Evolutionary conservation across 2,113 vertebrate species (phyloP).

Genomic region (Megaceryle torquata): DNA sequence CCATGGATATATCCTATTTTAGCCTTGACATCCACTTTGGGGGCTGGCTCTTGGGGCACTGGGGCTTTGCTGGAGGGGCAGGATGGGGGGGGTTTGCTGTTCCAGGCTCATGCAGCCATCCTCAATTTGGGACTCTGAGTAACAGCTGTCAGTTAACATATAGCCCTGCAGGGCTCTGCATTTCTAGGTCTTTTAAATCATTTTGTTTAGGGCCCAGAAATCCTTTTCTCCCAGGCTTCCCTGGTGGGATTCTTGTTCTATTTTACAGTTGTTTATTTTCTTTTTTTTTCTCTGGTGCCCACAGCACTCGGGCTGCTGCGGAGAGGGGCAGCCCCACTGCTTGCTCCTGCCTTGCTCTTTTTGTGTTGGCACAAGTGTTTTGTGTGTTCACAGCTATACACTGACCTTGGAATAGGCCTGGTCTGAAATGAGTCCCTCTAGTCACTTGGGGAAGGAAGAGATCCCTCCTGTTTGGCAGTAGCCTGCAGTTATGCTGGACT

Average conservation of each 20-base stretch:
- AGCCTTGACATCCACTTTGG: accelerated
- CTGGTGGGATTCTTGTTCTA: background rate
- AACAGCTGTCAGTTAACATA: background rate
- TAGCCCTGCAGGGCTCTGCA: background rate
- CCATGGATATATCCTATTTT: accelerated
- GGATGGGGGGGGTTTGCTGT: background rate
- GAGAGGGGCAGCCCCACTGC: background rate
- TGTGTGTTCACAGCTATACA: background rate
- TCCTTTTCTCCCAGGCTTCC: background rate
- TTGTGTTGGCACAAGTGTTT: background rate
- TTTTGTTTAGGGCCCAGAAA: background rate
- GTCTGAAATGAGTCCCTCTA: background rate
- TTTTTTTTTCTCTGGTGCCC: background rate
- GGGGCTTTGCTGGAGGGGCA: background rate
- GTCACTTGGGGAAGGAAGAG: background rate
- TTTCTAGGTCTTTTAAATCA: background rate
- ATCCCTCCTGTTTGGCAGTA: background rate
- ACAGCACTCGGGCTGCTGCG: background rate
- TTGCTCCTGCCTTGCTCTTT: background rate
- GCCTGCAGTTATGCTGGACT: background rate
- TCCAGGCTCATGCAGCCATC: background rate
- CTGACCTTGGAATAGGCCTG: background rate
- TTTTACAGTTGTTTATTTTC: background rate
- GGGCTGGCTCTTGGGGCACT: accelerated
- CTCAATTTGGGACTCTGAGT: background rate